Evolutionary conservation across 2,797 vertebrate species (phyloP).

Genomic region (Phrynocephalus guinanensis): DNA sequence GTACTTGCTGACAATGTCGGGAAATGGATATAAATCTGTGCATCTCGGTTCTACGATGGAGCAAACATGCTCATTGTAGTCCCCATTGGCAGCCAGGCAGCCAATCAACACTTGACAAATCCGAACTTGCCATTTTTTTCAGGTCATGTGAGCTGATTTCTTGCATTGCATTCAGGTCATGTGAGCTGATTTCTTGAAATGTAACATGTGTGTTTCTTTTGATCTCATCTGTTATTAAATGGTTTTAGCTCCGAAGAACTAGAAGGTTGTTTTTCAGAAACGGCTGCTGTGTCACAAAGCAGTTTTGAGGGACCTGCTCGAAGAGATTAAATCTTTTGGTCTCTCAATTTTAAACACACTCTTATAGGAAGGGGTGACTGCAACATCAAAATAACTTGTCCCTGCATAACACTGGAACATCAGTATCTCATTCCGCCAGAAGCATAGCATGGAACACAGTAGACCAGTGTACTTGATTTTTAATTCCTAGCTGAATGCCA

Average conservation of each 20-base stretch:
- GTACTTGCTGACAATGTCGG: slow-evolving; percentile 37
- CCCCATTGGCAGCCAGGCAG: slow-evolving; percentile 37
- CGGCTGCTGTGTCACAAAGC: slow-evolving; percentile 5
- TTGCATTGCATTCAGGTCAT: slow-evolving; percentile 43
- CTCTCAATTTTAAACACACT: not conserved
- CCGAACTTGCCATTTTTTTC: slow-evolving; percentile 7
- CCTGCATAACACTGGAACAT: not conserved
- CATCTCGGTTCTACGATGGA: slow-evolving; percentile 50
- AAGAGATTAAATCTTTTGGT: slow-evolving; percentile 28
- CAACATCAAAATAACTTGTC: not conserved
- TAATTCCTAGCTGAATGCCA: not conserved
- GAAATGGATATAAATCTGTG: slow-evolving; percentile 52
- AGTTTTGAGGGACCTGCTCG: slow-evolving; percentile 15
- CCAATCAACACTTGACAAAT: slow-evolving; percentile 41
- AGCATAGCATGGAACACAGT: not conserved
- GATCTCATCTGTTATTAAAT: slow-evolving; percentile 13
- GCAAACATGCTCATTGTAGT: slow-evolving; percentile 54
- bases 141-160: slow-evolving; percentile 39
- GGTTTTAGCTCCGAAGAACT: slow-evolving; percentile 19
- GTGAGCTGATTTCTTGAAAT: slow-evolving; percentile 35
- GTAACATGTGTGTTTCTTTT: slow-evolving; percentile 9
- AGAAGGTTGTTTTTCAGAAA: slow-evolving; percentile 25
- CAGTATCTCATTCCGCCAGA: not conserved
- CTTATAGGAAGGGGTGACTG: not conserved
- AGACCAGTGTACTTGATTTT: not conserved